Percentiles rank a stretch among this genome's conserved stretches.
Evolutionary conservation across 2,888 invertebrate species (phyloP).

Genomic region (Pandemis cinnamomeana): DNA sequence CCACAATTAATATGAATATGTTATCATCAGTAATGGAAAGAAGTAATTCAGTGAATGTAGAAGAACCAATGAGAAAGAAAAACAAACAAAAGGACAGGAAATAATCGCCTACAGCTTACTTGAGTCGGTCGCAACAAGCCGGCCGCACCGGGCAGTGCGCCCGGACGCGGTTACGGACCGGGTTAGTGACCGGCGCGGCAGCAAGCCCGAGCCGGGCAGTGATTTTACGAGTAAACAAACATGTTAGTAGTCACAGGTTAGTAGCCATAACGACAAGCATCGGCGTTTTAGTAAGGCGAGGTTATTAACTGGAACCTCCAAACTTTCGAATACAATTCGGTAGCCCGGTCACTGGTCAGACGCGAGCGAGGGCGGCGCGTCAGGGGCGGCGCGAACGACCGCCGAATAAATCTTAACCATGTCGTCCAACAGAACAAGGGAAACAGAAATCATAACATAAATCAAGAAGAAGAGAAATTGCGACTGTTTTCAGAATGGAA

Average conservation of each 20-base stretch:
- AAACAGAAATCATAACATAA: slow-evolving; percentile 42
- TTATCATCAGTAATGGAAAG: slow-evolving; percentile 58
- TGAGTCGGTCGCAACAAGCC: slow-evolving; percentile 18
- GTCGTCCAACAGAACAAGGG: slow-evolving; percentile 27
- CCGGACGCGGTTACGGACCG: background rate
- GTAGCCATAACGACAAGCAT: background rate
- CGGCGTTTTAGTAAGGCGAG: background rate
- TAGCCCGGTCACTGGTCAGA: background rate
- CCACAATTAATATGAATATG: slow-evolving; percentile 45
- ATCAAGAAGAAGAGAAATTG: slow-evolving; percentile 69
- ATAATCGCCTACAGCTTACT: slow-evolving; percentile 29
- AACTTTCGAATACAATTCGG: background rate
- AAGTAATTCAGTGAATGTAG: slow-evolving; percentile 58
- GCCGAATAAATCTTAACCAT: slow-evolving; percentile 10
- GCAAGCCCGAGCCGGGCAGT: slow-evolving; percentile 10
- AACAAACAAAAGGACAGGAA: slow-evolving; percentile 48
- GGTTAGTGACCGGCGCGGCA: background rate
- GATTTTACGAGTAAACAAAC: background rate
- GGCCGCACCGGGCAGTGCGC: background rate
- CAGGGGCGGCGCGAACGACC: background rate
- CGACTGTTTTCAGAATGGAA: slow-evolving; percentile 79
- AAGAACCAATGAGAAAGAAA: slow-evolving; percentile 54
- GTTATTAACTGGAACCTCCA: background rate
- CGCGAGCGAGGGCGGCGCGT: background rate
- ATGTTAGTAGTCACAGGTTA: background rate